Evolutionary conservation across 2,113 vertebrate genomes (phyloP).

Genomic region (Eurystomus gularis): DNA sequence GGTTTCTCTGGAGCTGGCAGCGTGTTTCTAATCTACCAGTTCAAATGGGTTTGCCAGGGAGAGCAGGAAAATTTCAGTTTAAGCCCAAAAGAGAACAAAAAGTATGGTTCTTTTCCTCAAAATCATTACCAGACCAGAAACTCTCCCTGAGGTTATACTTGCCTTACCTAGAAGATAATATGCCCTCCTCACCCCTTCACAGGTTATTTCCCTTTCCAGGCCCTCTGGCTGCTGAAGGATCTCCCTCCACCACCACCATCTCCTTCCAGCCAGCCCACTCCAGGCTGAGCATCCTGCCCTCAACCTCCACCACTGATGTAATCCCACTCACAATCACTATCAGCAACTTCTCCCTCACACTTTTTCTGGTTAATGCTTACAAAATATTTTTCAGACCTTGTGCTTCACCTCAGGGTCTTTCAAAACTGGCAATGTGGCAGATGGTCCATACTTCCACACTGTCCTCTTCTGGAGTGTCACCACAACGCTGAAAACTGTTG

Average conservation of each 20-base stretch:
- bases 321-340: background rate
- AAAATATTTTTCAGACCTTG: background rate
- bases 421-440: background rate
- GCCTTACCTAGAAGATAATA: background rate
- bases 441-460: background rate
- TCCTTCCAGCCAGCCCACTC: background rate
- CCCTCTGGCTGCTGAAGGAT: background rate
- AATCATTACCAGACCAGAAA: background rate
- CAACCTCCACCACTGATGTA: background rate
- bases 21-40: background rate
- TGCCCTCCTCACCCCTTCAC: background rate
- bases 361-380: background rate
- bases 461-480: background rate
- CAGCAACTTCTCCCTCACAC: background rate
- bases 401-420: background rate
- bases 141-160: background rate
- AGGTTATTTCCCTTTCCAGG: background rate
- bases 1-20: background rate
- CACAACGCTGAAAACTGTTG: background rate
- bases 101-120: background rate
- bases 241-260: background rate
- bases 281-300: background rate
- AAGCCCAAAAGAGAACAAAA: background rate
- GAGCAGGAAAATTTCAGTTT: background rate
- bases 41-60: background rate